Evolutionary conservation across 2,888 invertebrate species (phyloP), one percentile per base, ranked within the genome.

Genomic region (Pollenia amentaria): DNA sequence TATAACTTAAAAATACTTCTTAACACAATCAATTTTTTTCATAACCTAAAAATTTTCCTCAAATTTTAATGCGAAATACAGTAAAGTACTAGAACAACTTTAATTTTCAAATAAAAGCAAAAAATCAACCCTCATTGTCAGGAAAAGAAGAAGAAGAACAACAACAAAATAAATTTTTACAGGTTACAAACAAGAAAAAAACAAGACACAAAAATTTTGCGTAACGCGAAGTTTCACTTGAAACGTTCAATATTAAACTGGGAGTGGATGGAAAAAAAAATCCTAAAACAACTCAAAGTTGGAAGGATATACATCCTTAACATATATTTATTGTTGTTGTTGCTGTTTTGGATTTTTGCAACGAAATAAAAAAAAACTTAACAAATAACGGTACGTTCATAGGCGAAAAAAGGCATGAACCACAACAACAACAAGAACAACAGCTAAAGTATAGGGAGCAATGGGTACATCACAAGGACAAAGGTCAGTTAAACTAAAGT

Each of bases 221-320:
- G 75, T 57, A 51, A 69, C 78, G 53, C 69, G 69, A 84, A 84
- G 75, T 76, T 80, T 76, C 40, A 42, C n/a, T 55, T 70, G 1
- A 76, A 85, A 65, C 70, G 55, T 64, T 76, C 53, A 75, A 42
- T 69, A 55, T 46, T 42, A 48, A 80, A 85, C 69, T 69, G 46
- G 51, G 21, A 38, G 73, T 57, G 55, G 65, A n/a, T 18, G 67
- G 21, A 42, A 57, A 79, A 57, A 67, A 12, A 65, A 65, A 57
- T 44, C 40, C 40, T 72, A 53, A 53, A 70, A 53, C 53, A 70
- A 70, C 70, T 53, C 40, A 72, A 72, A 44, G 80, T 64, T 55
- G 53, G 55, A 67, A 67, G 65, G 67, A 69, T 57, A 44, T 16
- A 67, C 10, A 65, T 69, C 42, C 48, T 78, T 57, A 18, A 55